Conservation (phyloP, 1,140 invertebrate genomes). For the Danaus melanippus region DNA sequence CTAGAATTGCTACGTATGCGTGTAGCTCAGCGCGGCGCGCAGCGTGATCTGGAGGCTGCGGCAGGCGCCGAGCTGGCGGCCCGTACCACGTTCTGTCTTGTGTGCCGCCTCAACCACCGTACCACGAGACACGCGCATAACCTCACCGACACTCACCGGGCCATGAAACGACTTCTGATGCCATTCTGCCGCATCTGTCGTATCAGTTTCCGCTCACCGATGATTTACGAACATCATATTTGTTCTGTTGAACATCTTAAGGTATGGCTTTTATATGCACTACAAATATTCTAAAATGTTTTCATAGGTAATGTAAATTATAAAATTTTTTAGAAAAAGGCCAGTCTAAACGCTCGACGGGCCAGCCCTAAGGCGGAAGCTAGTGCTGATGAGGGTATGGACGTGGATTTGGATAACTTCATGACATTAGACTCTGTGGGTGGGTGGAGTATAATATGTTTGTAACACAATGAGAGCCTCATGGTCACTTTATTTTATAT, state of each 20-base stretch:
- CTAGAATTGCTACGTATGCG: constrained; percentile 81
- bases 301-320: not conserved
- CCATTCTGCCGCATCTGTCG: constrained; percentile 82
- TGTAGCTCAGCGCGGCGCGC: constrained; percentile 80
- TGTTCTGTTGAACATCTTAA: constrained; percentile 85
- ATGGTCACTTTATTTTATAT: not conserved
- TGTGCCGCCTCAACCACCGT: constrained; percentile 86
- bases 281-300: not conserved
- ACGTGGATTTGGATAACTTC: constrained; percentile 86
- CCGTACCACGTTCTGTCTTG: constrained; percentile 80
- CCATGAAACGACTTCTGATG: constrained; percentile 86
- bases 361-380: constrained; percentile 66
- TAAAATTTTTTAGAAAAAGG: constrained; percentile 71
- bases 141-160: constrained; percentile 81
- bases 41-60: constrained; percentile 79
- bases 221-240: constrained; percentile 86
- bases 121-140: constrained; percentile 83
- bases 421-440: constrained; percentile 88
- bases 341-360: constrained; percentile 46
- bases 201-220: constrained; percentile 82
- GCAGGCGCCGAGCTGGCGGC: constrained; percentile 77
- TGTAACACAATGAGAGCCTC: no score
- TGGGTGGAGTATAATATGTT: constrained; percentile 32
- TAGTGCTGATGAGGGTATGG: constrained; percentile 80
- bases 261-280: constrained; percentile 56